Evolutionary conservation across 2,113 vertebrate genomes (phyloP), one percentile per base, ranked within the genome.

Genomic region (Nanorana parkeri): DNA sequence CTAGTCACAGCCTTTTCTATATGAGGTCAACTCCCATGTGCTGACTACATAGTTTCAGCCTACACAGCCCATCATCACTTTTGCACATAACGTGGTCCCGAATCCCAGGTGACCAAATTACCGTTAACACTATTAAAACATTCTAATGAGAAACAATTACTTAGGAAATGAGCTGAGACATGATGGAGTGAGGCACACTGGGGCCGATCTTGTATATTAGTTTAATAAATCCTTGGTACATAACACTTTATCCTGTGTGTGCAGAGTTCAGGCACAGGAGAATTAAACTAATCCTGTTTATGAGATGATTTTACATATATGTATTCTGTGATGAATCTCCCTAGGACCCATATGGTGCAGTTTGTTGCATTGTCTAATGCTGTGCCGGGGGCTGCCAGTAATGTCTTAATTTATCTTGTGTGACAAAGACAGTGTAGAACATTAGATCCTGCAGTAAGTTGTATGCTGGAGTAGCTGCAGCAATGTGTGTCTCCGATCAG

Each of bases 131-230:
- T 95, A 95, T 95, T 95, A 96, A 92, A 75, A 96, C 93, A 94
- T 96, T 92, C 91, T 96, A 94, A 96, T 94, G 94, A 94, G 94
- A 95, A 95, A 96, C 96, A 96, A 97, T 97, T 96, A 96, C 89
- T 92, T 92, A 91, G 91, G 86, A 89, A 92, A 90, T 90, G 92
- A 93, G 92, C 93, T 90, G 87, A 92, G 94, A 91, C 94, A 89
- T 90, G 89, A 85, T 92, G 90, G 85, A 90, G 91, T 63, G 78
- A 89, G 85, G 87, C 86, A 67, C 90, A 73, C 88, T 88, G 84
- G 88, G 87, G 83, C 80, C 82, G 86, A 88, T 92, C 90, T 91
- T 20, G 51, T 86, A 95, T 93, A 96, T 95, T 93, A 90, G 90
- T 88, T 92, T 91, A 93, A 96, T 95, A 96, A 97, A 95, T 97